phyloP scores from a whole-genome alignment of 2,888 invertebrate genomes.

The Nycteola revayana region DNA sequence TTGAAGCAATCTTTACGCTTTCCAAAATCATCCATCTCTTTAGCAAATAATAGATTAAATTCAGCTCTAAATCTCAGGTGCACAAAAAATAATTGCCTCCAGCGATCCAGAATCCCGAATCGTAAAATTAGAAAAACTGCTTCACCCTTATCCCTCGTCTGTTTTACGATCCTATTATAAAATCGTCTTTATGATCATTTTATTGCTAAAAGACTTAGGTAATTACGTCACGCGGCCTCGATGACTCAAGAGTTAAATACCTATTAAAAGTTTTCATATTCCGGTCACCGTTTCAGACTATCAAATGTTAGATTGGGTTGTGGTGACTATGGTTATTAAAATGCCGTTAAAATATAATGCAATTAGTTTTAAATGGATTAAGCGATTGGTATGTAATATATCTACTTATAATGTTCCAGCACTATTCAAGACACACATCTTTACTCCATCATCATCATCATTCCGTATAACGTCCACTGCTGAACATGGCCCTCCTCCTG shows the following conservation, averaged over 20 bases:
- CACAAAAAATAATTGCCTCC: conserved; percentile 47
- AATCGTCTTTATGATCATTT: conserved; percentile 77
- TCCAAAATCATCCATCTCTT: no score
- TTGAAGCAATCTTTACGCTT: no score
- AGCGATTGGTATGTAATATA: no score
- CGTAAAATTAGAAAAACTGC: conserved; percentile 73
- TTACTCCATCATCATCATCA: no score
- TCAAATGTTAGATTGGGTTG: conserved; percentile 41
- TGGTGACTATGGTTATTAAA: conserved; percentile 5
- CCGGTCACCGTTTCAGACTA: conserved; percentile 54
- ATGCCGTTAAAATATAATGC: no score
- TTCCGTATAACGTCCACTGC: no score
- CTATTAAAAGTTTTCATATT: conserved; percentile 72
- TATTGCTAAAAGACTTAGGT: conserved; percentile 79
- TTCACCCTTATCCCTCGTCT: conserved; percentile 45
- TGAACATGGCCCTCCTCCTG: no score
- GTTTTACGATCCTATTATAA: conserved; percentile 79
- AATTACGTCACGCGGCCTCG: conserved; percentile 71
- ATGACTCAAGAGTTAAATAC: conserved; percentile 63
- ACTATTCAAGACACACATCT: no score
- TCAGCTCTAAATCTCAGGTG: conserved; percentile 44
- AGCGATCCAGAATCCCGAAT: conserved; percentile 57
- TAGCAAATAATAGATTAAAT: no score
- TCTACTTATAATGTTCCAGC: no score
- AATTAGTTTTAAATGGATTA: no score